Evolutionary conservation across 2,113 vertebrate genomes (phyloP).

Genomic region (Apodemus speciosus): DNA sequence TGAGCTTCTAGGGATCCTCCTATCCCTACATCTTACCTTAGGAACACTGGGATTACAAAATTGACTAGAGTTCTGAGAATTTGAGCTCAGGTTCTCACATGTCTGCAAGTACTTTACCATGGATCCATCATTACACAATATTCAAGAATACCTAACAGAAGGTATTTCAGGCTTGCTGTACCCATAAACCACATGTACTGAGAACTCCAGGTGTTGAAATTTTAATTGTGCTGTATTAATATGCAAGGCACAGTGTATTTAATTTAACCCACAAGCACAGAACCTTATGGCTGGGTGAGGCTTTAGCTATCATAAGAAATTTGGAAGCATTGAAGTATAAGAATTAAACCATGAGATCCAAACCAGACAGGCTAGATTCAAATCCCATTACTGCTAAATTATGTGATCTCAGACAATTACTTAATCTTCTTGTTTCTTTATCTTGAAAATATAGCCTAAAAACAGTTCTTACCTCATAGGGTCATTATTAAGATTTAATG

Average conservation of each 20-base stretch:
- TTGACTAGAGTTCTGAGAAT: not conserved
- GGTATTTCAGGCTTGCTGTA: not conserved
- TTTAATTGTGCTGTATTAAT: constrained; percentile 28
- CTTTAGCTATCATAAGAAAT: constrained; percentile 24
- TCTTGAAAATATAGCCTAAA: constrained; percentile 38
- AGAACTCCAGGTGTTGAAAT: constrained; percentile 5
- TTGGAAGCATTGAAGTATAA: not conserved
- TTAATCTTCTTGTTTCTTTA: constrained; percentile 52
- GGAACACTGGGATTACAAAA: not conserved
- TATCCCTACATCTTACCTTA: not conserved
- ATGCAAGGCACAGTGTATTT: not conserved
- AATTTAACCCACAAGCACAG: constrained; percentile 15
- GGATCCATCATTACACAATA: constrained; percentile 26
- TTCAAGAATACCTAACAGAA: constrained; percentile 55
- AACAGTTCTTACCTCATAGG: constrained; percentile 10
- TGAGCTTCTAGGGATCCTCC: not conserved
- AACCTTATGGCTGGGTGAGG: not conserved
- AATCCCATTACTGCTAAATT: not conserved
- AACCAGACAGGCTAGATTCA: constrained; percentile 17
- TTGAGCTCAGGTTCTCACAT: not conserved
- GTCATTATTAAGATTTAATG: constrained; percentile 56
- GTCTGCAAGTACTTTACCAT: not conserved
- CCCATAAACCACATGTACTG: constrained; percentile 20
- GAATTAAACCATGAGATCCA: not conserved
- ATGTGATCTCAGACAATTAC: constrained; percentile 28